Percentiles rank a stretch among this genome's conserved stretches.
These are phyloP conservation scores for Timandra comae DNA, from an alignment of 2,888 invertebrate genomes.

Conservation along the genomic window DNA sequence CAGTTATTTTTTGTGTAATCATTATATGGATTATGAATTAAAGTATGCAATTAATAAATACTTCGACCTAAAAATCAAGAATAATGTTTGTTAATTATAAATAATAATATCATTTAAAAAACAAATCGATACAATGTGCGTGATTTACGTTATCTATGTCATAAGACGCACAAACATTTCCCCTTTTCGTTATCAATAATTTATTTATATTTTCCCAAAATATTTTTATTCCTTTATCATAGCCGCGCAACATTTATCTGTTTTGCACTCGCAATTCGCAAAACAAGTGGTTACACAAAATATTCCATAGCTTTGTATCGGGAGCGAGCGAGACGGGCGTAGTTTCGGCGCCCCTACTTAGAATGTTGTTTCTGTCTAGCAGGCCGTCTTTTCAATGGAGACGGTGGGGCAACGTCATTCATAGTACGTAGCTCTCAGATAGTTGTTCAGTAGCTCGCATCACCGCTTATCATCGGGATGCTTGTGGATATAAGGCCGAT, in stretches of 20 bases:
- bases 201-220: conserved; percentile 10
- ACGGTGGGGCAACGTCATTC: conserved; percentile 62
- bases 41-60: no score
- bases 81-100: no score
- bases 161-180: conserved; percentile 11
- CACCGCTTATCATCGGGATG: conserved; percentile 50
- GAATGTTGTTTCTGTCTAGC: conserved; percentile 52
- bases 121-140: no score
- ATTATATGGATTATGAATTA: no score
- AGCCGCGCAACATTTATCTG: conserved; percentile 35
- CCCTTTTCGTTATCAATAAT: conserved; percentile 15
- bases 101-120: conserved; percentile 10
- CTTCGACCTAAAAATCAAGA: no score
- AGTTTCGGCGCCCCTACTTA: conserved; percentile 50
- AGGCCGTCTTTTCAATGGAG: conserved; percentile 56
- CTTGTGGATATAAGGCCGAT: conserved; percentile 70
- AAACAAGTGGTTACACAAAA: conserved; percentile 71
- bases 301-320: conserved; percentile 71
- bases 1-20: no score
- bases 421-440: conserved; percentile 77
- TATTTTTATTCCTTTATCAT: no score
- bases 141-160: neutral
- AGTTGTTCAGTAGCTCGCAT: conserved; percentile 68
- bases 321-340: conserved; percentile 57
- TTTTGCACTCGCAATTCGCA: conserved; percentile 68